These are phyloP conservation scores for Drosophila littoralis DNA, from an alignment of 1,140 invertebrate genomes.

Conservation along the genomic window DNA sequence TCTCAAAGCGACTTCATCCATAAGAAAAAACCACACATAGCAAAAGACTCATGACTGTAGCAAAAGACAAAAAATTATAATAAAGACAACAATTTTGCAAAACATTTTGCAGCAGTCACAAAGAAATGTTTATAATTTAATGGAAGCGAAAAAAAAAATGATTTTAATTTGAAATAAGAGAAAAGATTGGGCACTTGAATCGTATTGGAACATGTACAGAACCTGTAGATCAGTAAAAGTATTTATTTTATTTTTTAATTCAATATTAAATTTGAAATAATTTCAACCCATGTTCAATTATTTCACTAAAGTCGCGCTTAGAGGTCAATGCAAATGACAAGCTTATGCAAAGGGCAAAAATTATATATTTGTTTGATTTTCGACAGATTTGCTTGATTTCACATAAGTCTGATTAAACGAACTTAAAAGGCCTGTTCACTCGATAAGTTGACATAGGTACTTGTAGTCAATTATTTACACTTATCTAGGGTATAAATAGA, in stretches of 20 bases:
- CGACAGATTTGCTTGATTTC: background rate
- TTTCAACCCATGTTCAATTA: background rate
- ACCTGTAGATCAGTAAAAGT: background rate
- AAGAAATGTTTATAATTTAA: slow-evolving; percentile 21
- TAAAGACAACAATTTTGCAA: slow-evolving; percentile 33
- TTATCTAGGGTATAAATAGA: background rate
- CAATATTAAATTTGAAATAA: background rate
- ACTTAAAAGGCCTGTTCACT: background rate
- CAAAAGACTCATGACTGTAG: slow-evolving; percentile 38
- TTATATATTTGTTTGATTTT: slow-evolving; percentile 1
- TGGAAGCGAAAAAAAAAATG: background rate
- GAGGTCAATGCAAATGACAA: background rate
- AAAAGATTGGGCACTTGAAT: background rate
- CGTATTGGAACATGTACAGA: background rate
- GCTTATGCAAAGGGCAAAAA: slow-evolving; percentile 5
- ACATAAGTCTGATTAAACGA: slow-evolving; percentile 1
- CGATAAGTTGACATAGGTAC: background rate
- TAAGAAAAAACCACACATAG: slow-evolving; percentile 55
- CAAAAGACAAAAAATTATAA: slow-evolving; percentile 20
- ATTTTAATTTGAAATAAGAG: background rate
- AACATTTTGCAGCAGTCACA: slow-evolving; percentile 58
- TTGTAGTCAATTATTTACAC: slow-evolving; percentile 10
- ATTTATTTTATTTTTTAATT: background rate
- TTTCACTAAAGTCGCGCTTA: background rate
- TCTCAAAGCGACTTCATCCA: slow-evolving; percentile 39